Base-by-base conservation (phyloP, 2,113 vertebrate species). In the Petromus typicus region DNA sequence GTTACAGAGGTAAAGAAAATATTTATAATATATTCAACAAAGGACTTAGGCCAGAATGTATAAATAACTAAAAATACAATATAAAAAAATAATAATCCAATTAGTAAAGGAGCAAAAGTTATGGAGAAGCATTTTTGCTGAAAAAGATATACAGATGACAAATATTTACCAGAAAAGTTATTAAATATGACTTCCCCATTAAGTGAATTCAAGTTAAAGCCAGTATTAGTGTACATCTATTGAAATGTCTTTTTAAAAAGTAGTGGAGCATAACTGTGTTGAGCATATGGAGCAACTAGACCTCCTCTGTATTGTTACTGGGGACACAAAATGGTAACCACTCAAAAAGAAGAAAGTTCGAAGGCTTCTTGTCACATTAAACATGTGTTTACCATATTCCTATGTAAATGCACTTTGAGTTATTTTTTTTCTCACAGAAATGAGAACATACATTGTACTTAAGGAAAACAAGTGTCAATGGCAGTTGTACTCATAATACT, bases 361-460 rank as follows among this genome's bases (percentile, higher is more conserved):
- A 6, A 71, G 56, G 5, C 57, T 78, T 61, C 32, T 66, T 79
- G 16, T 32, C 18, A 73, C 27, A 4, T 88, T 88, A 84, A 91
- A 75, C 1, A 48, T 56, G 32, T 13, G 80, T 22, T 75, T 56
- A 32, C 27, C 66, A 51, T 78, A 66, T 8, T 2, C 45, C 37
- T 27, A 81, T 63, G 32, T 5, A 85, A 59, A 86, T 71, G 14
- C 1, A n/a, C 23, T 71, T 1, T 51, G 30, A 5, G 22, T 79
- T 3, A 64, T 90, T 84, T 93, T 93, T 86, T 92, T 79, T n/a
- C 23, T n/a, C 69, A 43, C 8, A 93, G 11, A 88, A 83, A 89
- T n/a, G 22, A 81, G 85, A 90, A 84, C 40, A 43, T 90, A 45
- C 16, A 54, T 5, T 43, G 69, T 73, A 73, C 10, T 92, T 18